Evolutionary conservation across 1,140 invertebrate genomes (phyloP).

Genomic region (Battus philenor): DNA sequence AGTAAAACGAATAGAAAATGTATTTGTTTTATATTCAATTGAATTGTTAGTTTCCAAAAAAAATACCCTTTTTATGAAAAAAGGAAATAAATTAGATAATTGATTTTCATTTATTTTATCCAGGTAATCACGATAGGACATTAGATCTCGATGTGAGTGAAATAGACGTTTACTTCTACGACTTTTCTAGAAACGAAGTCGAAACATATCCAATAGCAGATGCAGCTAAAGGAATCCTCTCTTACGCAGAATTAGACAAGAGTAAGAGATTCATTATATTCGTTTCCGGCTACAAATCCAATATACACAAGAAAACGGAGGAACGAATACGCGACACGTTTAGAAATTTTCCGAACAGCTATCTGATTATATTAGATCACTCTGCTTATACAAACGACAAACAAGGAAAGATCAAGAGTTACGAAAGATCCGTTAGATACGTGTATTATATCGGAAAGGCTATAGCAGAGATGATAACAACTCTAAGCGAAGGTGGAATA

Average conservation of each 20-base stretch:
- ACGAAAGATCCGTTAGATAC: slow-evolving; percentile 58
- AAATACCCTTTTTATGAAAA: too few relatives aligned
- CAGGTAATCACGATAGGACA: slow-evolving; percentile 51
- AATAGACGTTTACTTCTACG: slow-evolving; percentile 57
- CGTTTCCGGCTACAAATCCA: slow-evolving; percentile 60
- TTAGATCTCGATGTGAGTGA: slow-evolving; percentile 50
- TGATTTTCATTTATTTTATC: too few relatives aligned
- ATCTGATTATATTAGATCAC: slow-evolving; percentile 62
- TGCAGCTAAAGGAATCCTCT: slow-evolving; percentile 44
- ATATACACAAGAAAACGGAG: slow-evolving; percentile 54
- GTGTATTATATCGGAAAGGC: slow-evolving; percentile 63
- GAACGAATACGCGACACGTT: slow-evolving; percentile 49
- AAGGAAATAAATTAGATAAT: too few relatives aligned
- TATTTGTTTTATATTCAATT: too few relatives aligned
- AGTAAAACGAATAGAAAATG: too few relatives aligned
- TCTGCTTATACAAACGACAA: slow-evolving; percentile 59
- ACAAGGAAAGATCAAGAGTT: slow-evolving; percentile 49
- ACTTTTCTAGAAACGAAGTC: slow-evolving; percentile 41
- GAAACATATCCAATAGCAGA: slow-evolving; percentile 40
- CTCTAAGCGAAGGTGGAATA: slow-evolving; percentile 41
- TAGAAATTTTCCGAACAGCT: slow-evolving; percentile 46
- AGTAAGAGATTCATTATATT: slow-evolving; percentile 55
- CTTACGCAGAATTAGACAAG: slow-evolving; percentile 42
- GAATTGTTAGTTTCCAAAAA: too few relatives aligned
- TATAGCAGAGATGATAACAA: slow-evolving; percentile 42